Evolutionary conservation across 2,888 invertebrate genomes (phyloP), one percentile per base, ranked within the genome.

Genomic region (Chrysolina oricalcia): DNA sequence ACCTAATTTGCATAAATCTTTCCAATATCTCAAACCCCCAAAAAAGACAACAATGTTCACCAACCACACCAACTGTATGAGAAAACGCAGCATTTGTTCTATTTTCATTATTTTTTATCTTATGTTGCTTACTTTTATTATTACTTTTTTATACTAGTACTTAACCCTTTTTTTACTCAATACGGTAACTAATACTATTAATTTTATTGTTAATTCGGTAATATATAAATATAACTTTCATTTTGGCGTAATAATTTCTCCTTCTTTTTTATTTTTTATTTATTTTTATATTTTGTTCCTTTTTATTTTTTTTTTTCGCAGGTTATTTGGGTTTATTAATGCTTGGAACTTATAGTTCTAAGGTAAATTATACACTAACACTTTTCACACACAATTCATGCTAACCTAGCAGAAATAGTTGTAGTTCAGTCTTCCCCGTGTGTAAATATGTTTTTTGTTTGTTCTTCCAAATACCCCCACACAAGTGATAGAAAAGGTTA

Each of bases 351-450:
- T 64, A 70, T 76, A 76, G 78, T 80, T 79, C 80, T 77, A 78
- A 83, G 83, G 83, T 83, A 83, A 82, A 77, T 68, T 64, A 73
- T 53, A 77, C 74, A 74, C 74, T 79, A 81, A 81, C 81, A 82
- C 76, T 69, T 66, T 69, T 72, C 27, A 74, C 74, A 80, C 80
- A 73, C 69, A 76, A 78, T 73, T 73, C 66, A 73, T 78, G 79
- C 78, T 79, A 79, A 81, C 79, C 78, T 77, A 80, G 78, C 78
- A 74, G 72, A 66, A 64, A 81, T 83, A 82, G 81, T 78, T 81
- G 84, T 84, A 81, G 84, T 84, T 81, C 79, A 81, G 79, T 82
- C 78, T 81, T 79, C 80, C 83, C 83, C 83, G 70, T 81, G 78
- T 84, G 82, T 84, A 84, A 68, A 85, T 83, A 84, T 73, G 68